Conservation (phyloP, 2,113 vertebrate species). For the Rhynchomys soricoides region DNA sequence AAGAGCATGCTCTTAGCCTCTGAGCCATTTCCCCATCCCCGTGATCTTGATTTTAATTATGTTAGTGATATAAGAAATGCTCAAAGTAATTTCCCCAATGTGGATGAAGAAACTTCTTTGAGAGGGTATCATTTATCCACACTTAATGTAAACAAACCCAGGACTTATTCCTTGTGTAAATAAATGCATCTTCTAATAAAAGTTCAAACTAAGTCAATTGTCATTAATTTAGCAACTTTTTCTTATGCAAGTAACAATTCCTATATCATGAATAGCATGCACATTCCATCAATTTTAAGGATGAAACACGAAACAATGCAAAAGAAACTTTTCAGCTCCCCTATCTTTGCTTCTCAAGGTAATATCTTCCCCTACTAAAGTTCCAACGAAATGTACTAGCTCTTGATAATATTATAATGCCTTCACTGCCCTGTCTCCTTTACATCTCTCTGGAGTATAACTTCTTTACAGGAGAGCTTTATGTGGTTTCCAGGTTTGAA, state of each 20-base stretch:
- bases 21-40: neutral
- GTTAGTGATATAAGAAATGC: neutral
- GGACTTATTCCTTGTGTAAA: neutral
- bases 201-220: neutral
- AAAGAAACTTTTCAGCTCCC: conserved; percentile 9
- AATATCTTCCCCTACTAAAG: neutral
- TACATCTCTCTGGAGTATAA: neutral
- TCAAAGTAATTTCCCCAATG: neutral
- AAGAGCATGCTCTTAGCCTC: neutral
- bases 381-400: neutral
- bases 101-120: neutral
- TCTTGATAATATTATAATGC: neutral
- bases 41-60: conserved; percentile 1
- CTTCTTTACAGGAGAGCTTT: neutral
- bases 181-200: neutral
- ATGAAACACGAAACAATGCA: neutral
- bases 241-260: conserved; percentile 31
- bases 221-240: conserved; percentile 21
- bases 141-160: neutral
- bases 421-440: neutral
- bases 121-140: neutral
- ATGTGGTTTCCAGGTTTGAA: neutral
- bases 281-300: conserved; percentile 1
- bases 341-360: neutral
- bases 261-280: neutral